Conservation (phyloP, 1,140 invertebrate species). For the Trichoplusia ni region DNA sequence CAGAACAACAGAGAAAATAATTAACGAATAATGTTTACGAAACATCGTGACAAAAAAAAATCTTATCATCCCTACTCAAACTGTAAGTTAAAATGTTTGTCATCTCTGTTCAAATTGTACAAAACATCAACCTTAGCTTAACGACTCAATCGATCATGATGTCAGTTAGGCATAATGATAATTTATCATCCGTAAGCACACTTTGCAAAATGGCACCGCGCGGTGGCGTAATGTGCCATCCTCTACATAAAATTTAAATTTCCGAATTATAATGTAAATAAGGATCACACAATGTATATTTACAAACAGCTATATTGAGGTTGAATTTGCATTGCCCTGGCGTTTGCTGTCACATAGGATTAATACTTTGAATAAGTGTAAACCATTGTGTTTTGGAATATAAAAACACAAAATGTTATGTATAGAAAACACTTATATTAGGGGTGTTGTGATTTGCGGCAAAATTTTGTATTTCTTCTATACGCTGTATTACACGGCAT, state of each 20-base stretch:
- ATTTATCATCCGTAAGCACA: constrained; percentile 41
- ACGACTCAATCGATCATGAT: constrained; percentile 36
- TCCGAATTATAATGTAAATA: constrained; percentile 17
- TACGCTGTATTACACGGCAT: too few species aligned
- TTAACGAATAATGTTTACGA: too few species aligned
- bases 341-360: background rate
- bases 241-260: constrained; percentile 23
- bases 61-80: too few species aligned
- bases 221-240: constrained; percentile 17
- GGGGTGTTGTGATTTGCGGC: too few species aligned
- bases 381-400: too few species aligned
- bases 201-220: constrained; percentile 32
- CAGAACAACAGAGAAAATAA: too few species aligned
- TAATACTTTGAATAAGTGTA: too few species aligned
- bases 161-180: constrained; percentile 40
- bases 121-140: constrained; percentile 26
- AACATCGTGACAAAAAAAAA: too few species aligned
- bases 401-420: too few species aligned
- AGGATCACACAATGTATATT: constrained; percentile 11
- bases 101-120: constrained; percentile 18
- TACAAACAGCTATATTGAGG: constrained; percentile 15
- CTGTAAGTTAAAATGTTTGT: too few species aligned
- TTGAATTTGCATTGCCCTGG: background rate
- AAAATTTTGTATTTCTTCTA: too few species aligned
- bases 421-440: too few species aligned